phyloP scores from a whole-genome alignment of 2,888 invertebrate genomes.

The Polydrusus pterygomalis region DNA sequence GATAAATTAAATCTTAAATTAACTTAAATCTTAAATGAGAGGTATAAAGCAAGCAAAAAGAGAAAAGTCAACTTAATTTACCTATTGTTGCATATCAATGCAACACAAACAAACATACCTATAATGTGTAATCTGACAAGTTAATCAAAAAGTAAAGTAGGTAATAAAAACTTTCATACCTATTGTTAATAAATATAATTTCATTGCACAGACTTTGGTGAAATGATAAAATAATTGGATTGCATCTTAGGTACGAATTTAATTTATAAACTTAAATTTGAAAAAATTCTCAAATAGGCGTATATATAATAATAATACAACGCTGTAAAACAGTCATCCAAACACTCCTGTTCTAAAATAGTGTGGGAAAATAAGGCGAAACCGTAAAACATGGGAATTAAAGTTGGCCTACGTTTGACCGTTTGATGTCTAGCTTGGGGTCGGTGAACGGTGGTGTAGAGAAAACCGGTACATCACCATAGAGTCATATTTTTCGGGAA shows the following conservation, averaged over 20 bases:
- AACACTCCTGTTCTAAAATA: slow-evolving; percentile 1
- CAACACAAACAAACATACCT: no score
- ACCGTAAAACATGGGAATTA: slow-evolving; percentile 25
- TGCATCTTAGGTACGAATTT: neutral
- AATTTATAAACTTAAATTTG: neutral
- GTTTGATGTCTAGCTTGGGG: slow-evolving; percentile 78
- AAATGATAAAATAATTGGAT: neutral
- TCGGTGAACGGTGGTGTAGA: slow-evolving; percentile 77
- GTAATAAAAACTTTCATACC: no score
- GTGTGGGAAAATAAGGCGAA: slow-evolving; percentile 24
- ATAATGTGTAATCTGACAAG: no score
- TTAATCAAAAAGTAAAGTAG: neutral
- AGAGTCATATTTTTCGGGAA: slow-evolving; percentile 25
- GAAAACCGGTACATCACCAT: slow-evolving; percentile 52
- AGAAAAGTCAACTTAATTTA: no score
- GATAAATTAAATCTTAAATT: no score
- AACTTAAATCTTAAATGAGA: no score
- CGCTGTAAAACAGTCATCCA: neutral
- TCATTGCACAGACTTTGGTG: neutral
- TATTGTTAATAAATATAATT: no score
- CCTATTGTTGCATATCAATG: no score
- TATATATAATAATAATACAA: neutral
- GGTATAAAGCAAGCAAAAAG: no score
- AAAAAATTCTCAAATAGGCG: neutral
- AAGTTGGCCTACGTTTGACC: slow-evolving; percentile 67